These are phyloP conservation scores for Proales similis DNA, from an alignment of 1,140 invertebrate genomes.

Conservation along the genomic window DNA sequence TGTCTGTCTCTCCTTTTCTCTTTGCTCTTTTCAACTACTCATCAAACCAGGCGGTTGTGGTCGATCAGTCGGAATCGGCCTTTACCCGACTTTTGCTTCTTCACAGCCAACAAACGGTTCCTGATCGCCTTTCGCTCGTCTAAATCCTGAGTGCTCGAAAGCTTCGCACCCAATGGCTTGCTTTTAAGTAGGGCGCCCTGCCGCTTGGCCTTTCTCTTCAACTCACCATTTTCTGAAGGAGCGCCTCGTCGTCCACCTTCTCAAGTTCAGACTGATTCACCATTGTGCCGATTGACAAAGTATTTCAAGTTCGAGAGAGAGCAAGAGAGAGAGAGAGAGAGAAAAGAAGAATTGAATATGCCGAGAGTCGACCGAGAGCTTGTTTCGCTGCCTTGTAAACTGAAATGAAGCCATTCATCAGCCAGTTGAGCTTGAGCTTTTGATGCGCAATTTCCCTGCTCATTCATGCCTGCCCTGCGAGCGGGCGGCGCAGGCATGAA, in stretches of 20 bases:
- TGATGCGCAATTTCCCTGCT: no score
- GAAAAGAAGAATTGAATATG: no score
- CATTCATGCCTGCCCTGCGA: no score
- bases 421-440: no score
- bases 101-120: conserved; percentile 12
- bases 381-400: no score
- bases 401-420: no score
- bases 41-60: no score
- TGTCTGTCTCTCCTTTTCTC: conserved; percentile 26
- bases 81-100: conserved; percentile 28
- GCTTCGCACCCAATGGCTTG: conserved; percentile 5
- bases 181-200: background rate
- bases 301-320: no score
- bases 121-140: conserved; percentile 31
- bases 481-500: no score
- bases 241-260: conserved; percentile 6
- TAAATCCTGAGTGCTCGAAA: conserved; percentile 3
- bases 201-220: background rate
- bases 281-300: no score
- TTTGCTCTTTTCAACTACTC: conserved; percentile 1
- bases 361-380: no score
- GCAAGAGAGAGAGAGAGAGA: no score
- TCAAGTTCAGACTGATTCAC: conserved; percentile 20
- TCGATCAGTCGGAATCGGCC: background rate
- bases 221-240: conserved; percentile 35